phyloP scores from a whole-genome alignment of 2,888 invertebrate species.

The Gortyna flavago region DNA sequence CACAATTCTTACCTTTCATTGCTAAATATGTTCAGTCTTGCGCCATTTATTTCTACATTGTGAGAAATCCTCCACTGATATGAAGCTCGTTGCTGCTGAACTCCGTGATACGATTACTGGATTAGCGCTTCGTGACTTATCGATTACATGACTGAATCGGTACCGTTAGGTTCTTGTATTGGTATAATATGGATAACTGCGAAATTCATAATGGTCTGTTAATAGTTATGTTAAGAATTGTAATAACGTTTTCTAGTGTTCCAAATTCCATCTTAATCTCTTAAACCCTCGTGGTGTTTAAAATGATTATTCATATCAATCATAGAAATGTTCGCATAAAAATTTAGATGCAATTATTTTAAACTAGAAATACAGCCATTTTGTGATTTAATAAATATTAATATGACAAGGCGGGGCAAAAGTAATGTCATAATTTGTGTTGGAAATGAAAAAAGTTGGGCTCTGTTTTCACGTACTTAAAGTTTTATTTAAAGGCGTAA shows the following conservation, averaged over 20 bases:
- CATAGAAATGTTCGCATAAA: not conserved
- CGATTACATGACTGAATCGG: conserved; percentile 16
- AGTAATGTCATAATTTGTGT: not conserved
- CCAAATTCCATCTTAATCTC: not conserved
- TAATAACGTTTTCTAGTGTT: not conserved
- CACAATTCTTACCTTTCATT: not conserved
- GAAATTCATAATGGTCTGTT: not conserved
- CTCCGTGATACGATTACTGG: conserved; percentile 15
- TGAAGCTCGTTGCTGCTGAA: conserved; percentile 5
- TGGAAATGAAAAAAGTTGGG: not conserved
- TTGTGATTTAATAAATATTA: not conserved
- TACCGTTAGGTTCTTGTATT: not conserved
- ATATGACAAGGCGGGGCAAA: not conserved
- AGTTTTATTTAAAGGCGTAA: not conserved
- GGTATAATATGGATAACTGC: not conserved
- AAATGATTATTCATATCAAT: not conserved
- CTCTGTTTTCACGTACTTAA: not conserved
- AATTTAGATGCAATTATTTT: not conserved
- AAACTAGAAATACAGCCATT: not conserved
- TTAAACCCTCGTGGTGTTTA: not conserved
- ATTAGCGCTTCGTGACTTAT: conserved; percentile 22
- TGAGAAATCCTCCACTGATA: conserved; percentile 17
- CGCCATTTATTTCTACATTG: conserved; percentile 6
- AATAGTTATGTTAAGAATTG: not conserved
- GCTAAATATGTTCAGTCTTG: not conserved